Conservation (phyloP, 2,888 invertebrate genomes). For the Pediacus dermestoides region DNA sequence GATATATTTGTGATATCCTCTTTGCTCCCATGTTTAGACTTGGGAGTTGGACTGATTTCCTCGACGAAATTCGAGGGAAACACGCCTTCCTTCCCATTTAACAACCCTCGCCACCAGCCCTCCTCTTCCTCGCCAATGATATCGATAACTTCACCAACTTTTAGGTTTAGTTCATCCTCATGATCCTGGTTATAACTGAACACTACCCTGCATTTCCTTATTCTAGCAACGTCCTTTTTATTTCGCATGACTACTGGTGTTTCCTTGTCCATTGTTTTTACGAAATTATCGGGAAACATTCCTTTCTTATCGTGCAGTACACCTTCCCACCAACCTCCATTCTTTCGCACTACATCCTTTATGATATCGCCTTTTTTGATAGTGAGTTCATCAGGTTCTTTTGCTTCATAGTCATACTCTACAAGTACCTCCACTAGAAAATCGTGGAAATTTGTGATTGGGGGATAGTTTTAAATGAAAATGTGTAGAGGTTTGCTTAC, state of each 20-base stretch:
- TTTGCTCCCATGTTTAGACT: conserved; percentile 27
- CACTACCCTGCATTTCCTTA: conserved; percentile 76
- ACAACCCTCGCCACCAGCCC: conserved; percentile 88
- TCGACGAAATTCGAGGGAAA: conserved; percentile 95
- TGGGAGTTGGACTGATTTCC: conserved; percentile 43
- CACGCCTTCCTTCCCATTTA: conserved; percentile 80
- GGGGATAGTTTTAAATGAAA: too few species aligned
- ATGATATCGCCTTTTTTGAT: conserved; percentile 80
- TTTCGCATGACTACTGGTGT: conserved; percentile 35
- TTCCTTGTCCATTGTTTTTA: conserved; percentile 55
- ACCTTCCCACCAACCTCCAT: conserved; percentile 93
- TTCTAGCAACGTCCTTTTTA: conserved; percentile 42
- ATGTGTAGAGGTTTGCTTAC: conserved; percentile 19
- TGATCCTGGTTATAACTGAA: conserved; percentile 92
- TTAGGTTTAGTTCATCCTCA: conserved; percentile 85
- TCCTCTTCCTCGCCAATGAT: conserved; percentile 90
- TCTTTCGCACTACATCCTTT: conserved; percentile 70
- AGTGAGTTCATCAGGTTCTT: conserved; percentile 81
- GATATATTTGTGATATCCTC: conserved; percentile 20
- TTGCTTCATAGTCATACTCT: conserved; percentile 81
- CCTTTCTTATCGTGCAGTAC: conserved; percentile 75
- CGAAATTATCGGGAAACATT: conserved; percentile 93
- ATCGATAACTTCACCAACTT: conserved; percentile 85
- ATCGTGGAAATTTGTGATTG: too few species aligned
- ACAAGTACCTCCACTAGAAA: conserved; percentile 74